These are phyloP conservation scores for Crematogaster levior DNA, from an alignment of 2,888 invertebrate species.

Conservation along the genomic window DNA sequence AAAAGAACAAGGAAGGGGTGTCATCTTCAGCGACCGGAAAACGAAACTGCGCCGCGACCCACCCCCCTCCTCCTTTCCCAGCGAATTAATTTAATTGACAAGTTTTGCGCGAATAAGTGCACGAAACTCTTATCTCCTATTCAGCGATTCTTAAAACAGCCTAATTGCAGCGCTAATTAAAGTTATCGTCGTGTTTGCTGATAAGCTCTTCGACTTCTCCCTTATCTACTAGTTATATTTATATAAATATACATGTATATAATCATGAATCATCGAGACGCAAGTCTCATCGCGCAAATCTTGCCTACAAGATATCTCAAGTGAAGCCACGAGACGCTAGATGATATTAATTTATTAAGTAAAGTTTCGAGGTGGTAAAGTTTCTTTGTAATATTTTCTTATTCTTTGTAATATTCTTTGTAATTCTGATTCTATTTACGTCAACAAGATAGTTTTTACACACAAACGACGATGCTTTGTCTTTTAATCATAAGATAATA, in stretches of 20 bases:
- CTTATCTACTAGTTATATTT: slow-evolving; percentile 54
- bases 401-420: too few species aligned
- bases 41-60: slow-evolving; percentile 1
- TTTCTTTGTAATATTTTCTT: not conserved
- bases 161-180: slow-evolving; percentile 71
- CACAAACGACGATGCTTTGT: not conserved
- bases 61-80: not conserved
- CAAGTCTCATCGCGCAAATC: slow-evolving; percentile 2
- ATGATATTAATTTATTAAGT: slow-evolving; percentile 13
- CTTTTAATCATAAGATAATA: not conserved
- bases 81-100: slow-evolving; percentile 61
- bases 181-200: slow-evolving; percentile 56
- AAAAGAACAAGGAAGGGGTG: slow-evolving; percentile 23
- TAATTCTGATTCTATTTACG: not conserved
- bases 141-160: slow-evolving; percentile 58
- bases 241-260: not conserved
- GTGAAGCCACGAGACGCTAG: not conserved
- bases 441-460: not conserved
- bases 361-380: not conserved
- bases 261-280: slow-evolving; percentile 8
- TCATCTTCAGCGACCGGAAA: slow-evolving; percentile 20
- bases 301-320: slow-evolving; percentile 7
- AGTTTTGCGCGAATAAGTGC: slow-evolving; percentile 27
- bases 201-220: slow-evolving; percentile 58
- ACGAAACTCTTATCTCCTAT: slow-evolving; percentile 40